phyloP scores from a whole-genome alignment of 2,113 vertebrate species.

The Notechis scutatus region DNA sequence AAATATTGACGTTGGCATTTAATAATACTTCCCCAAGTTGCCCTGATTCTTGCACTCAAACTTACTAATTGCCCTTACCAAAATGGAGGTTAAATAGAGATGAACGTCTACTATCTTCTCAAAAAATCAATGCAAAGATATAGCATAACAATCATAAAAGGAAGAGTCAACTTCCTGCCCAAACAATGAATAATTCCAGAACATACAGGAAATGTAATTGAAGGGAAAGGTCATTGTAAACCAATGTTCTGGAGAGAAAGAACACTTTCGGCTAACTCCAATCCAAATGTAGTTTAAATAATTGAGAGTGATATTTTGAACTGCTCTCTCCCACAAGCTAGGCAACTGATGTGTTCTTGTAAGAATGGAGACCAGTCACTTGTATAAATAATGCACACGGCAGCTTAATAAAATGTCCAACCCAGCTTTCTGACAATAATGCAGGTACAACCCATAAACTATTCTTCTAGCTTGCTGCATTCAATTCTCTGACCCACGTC shows the following conservation, averaged over 20 bases:
- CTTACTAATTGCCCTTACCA: neutral
- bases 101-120: neutral
- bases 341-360: slow-evolving; percentile 12
- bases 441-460: neutral
- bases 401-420: neutral
- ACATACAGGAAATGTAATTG: neutral
- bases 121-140: neutral
- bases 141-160: neutral
- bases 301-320: slow-evolving; percentile 28
- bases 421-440: neutral
- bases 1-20: neutral
- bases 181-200: slow-evolving; percentile 7
- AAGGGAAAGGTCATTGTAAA: slow-evolving; percentile 6
- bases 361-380: slow-evolving; percentile 13
- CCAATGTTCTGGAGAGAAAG: neutral
- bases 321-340: neutral
- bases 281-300: slow-evolving; percentile 13
- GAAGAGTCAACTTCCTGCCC: neutral
- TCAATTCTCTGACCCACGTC: neutral
- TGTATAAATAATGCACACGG: slow-evolving; percentile 18
- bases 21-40: neutral
- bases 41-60: neutral
- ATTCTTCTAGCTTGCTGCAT: neutral
- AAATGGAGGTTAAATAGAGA: neutral
- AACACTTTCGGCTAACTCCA: neutral